Evolutionary conservation across 2,888 invertebrate species (phyloP).

Genomic region (Calameuta pallipes): DNA sequence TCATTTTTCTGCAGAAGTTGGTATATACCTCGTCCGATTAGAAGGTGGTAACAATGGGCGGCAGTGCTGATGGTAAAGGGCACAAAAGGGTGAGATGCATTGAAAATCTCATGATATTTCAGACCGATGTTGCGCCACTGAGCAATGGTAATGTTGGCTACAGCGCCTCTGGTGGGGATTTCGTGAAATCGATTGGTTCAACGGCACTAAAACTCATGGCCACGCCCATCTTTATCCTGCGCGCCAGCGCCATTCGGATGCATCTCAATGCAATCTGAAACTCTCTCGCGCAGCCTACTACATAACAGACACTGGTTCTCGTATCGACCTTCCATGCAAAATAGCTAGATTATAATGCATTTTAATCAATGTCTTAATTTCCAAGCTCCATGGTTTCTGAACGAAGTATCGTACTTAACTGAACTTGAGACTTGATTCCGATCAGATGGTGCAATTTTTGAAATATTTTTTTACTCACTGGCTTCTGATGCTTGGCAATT

Average conservation of each 20-base stretch:
- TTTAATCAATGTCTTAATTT: slow-evolving; percentile 41
- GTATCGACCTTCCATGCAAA: slow-evolving; percentile 47
- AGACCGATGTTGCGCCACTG: slow-evolving; percentile 11
- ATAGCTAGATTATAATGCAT: slow-evolving; percentile 30
- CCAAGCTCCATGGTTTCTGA: not conserved
- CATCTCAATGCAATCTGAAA: slow-evolving; percentile 1
- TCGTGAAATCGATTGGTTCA: slow-evolving; percentile 58
- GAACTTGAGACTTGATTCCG: not conserved
- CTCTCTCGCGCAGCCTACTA: slow-evolving; percentile 31
- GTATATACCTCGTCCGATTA: not conserved
- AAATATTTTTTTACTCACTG: not conserved
- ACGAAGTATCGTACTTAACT: not conserved
- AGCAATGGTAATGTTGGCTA: slow-evolving; percentile 11
- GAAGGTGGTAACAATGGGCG: slow-evolving; percentile 6
- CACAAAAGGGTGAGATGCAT: not conserved
- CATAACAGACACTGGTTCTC: slow-evolving; percentile 29
- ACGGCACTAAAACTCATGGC: slow-evolving; percentile 35
- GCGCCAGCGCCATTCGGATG: slow-evolving; percentile 11
- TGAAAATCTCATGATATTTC: not conserved
- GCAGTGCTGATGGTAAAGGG: not conserved
- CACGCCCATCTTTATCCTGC: slow-evolving; percentile 40
- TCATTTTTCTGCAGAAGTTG: slow-evolving; percentile 34
- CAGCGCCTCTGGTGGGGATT: slow-evolving; percentile 44
- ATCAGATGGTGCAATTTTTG: not conserved
- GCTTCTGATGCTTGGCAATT: not conserved